Evolutionary conservation across 2,797 vertebrate genomes (phyloP), one percentile per base, ranked within the genome.

Genomic region (Falco naumanni): DNA sequence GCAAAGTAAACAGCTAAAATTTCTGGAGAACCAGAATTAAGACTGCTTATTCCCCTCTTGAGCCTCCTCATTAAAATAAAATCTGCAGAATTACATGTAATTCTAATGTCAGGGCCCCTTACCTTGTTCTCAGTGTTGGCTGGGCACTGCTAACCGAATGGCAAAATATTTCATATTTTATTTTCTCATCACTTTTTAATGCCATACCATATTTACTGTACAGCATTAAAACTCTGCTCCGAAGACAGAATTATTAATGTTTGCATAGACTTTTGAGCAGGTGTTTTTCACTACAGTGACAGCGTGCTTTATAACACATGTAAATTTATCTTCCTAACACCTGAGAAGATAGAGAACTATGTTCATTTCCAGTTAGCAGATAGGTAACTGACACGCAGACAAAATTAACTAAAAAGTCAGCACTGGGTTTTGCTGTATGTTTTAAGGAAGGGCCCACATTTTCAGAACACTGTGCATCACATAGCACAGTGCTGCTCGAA

Each of bases 221-320:
- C 14, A 63, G 50, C n/a, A 71, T 80, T 94, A 79, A 69, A 83
- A 63, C 75, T 87, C 82, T 69, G 33, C 69, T 95, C 84, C 68
- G 76, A 96, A 95, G 95, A 81, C 59, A 96, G 84, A 91, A 90
- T 94, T 95, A 94, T 84, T 95, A 96, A 94, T 71, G 64, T 69
- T 77, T 92, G 76, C 72, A 43, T 21, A 88, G 64, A 63, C 37
- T 90, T 80, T 75, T 2, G 3, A 57, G 81, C 45, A 89, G 71
- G 37, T 47, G 63, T 84, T 95, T 91, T 87, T 91, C 87, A 87
- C 69, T 86, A 21, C 61, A 78, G 53, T 64, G 79, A 85, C 76
- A 94, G 50, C 7, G 0, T 57, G 69, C 79, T 92, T 95, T 68
- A 81, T 43, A 87, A 94, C 37, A 78, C 45, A 70, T 54, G 33